phyloP scores from a whole-genome alignment of 2,113 vertebrate genomes.

The Chinchilla lanigera region DNA sequence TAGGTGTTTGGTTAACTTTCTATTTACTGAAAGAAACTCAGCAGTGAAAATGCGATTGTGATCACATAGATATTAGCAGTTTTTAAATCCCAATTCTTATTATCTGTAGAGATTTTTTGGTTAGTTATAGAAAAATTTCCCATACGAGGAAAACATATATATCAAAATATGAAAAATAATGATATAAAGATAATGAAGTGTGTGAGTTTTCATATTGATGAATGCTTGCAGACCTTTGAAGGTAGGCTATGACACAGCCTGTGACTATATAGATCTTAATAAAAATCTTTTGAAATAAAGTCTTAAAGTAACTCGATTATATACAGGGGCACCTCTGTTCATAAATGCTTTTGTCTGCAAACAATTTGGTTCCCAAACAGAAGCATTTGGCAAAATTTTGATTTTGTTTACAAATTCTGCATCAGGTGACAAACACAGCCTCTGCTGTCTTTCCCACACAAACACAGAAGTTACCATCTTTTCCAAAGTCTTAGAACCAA shows the following conservation, averaged over 20 bases:
- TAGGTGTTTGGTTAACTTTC: not conserved
- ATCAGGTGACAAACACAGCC: not conserved
- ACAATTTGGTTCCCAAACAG: not conserved
- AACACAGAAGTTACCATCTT: not conserved
- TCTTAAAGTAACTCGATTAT: not conserved
- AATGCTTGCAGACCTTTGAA: not conserved
- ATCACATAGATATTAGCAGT: not conserved
- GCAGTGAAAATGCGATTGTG: not conserved
- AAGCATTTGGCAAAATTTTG: not conserved
- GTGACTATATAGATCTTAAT: not conserved
- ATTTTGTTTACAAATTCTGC: not conserved
- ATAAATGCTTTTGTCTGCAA: not conserved
- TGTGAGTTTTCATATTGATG: not conserved
- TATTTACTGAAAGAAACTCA: not conserved
- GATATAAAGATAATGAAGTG: not conserved
- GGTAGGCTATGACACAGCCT: not conserved
- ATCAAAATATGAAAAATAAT: not conserved
- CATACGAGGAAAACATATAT: not conserved
- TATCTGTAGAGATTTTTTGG: not conserved
- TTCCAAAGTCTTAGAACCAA: not conserved
- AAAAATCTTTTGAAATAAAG: not conserved
- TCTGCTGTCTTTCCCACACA: not conserved
- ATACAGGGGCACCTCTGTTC: not conserved
- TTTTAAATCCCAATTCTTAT: not conserved
- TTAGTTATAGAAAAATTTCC: not conserved